Evolutionary conservation across 1,140 invertebrate genomes (phyloP).

Genomic region (Prorops nasuta): DNA sequence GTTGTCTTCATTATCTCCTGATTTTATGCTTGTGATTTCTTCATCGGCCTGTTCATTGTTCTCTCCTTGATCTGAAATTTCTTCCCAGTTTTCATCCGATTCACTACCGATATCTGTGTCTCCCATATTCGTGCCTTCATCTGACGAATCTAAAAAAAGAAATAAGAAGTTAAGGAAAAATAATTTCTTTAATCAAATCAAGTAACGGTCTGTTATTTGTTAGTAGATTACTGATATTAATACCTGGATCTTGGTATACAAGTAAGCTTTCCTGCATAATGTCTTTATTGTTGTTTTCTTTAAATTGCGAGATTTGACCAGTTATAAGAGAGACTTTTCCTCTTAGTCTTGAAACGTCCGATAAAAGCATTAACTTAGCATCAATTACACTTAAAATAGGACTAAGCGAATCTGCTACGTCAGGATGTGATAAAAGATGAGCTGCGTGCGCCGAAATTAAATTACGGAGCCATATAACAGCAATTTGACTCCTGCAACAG

Average conservation of each 20-base stretch:
- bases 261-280: slow-evolving; percentile 51
- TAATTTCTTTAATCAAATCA: neutral
- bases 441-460: slow-evolving; percentile 63
- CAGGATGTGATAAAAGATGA: slow-evolving; percentile 62
- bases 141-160: slow-evolving; percentile 37
- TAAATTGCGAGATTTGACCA: slow-evolving; percentile 56
- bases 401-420: slow-evolving; percentile 57
- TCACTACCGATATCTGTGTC: slow-evolving; percentile 44
- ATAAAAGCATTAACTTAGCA: slow-evolving; percentile 57
- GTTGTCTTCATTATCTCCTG: slow-evolving; percentile 35
- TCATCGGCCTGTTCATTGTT: slow-evolving; percentile 23
- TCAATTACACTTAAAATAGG: slow-evolving; percentile 64
- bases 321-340: slow-evolving; percentile 62
- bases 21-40: slow-evolving; percentile 20
- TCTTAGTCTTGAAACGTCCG: slow-evolving; percentile 58
- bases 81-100: slow-evolving; percentile 54
- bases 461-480: slow-evolving; percentile 62
- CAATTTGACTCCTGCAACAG: slow-evolving; percentile 58
- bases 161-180: neutral
- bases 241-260: slow-evolving; percentile 63
- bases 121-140: slow-evolving; percentile 43
- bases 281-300: slow-evolving; percentile 49
- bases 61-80: slow-evolving; percentile 46
- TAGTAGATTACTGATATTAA: slow-evolving; percentile 6
- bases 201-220: neutral